These are phyloP conservation scores for Palythoa grandiflora DNA, from an alignment of 92 coral and sea anemone genomes.

Conservation along the genomic window DNA sequence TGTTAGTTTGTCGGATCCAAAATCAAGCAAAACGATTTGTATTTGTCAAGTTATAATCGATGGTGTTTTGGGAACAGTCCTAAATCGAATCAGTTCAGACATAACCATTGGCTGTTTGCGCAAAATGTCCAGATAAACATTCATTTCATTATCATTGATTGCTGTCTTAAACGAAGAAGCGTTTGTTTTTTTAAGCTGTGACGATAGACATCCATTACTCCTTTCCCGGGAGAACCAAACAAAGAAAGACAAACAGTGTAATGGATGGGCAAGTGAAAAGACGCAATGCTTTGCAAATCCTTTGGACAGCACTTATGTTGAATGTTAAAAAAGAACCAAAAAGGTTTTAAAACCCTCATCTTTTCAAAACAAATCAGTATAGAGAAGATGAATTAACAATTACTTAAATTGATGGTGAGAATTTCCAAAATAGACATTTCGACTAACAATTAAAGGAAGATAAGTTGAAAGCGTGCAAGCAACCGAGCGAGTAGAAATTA, in stretches of 20 bases:
- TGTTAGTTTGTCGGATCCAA: not conserved
- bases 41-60: not conserved
- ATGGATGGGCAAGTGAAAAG: slow-evolving; percentile 22
- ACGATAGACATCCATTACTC: slow-evolving; percentile 40
- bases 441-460: not conserved
- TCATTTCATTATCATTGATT: slow-evolving; percentile 2
- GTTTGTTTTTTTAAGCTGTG: slow-evolving; percentile 42
- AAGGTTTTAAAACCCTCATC: not conserved
- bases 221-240: slow-evolving; percentile 23
- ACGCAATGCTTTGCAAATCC: not conserved
- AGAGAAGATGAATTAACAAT: not conserved
- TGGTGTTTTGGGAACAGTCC: not conserved
- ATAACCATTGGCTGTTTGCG: not conserved
- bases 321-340: not conserved
- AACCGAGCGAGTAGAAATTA: not conserved
- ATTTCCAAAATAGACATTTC: not conserved
- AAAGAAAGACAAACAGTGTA: slow-evolving; percentile 34
- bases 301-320: not conserved
- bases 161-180: slow-evolving; percentile 1
- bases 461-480: not conserved
- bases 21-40: not conserved
- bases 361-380: slow-evolving; percentile 3
- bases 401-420: not conserved
- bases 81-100: not conserved
- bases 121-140: not conserved